These are phyloP conservation scores for Stercorarius parasiticus DNA, from an alignment of 2,113 vertebrate genomes.

Conservation along the genomic window DNA sequence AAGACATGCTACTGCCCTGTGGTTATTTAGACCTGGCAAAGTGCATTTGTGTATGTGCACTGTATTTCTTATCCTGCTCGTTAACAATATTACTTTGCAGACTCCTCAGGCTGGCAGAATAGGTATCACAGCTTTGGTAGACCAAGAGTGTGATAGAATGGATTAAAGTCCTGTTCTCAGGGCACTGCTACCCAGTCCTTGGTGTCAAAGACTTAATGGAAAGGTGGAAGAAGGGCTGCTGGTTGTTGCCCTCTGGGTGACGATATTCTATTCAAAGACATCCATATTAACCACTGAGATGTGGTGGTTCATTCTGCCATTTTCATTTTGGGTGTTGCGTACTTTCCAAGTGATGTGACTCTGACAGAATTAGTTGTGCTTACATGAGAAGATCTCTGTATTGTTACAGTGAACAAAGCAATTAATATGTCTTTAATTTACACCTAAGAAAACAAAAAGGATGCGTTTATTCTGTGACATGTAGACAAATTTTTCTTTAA, in stretches of 20 bases:
- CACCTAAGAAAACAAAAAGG: slow-evolving; percentile 77
- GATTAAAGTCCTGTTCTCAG: background rate
- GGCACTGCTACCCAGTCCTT: background rate
- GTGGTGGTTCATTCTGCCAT: background rate
- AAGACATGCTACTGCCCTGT: background rate
- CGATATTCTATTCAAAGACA: background rate
- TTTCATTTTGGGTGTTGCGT: background rate
- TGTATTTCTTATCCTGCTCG: background rate
- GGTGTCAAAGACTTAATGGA: background rate
- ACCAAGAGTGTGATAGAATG: background rate
- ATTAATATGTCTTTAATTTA: slow-evolving; percentile 85
- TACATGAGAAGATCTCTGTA: slow-evolving; percentile 42
- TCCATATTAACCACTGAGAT: background rate
- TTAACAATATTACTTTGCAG: background rate
- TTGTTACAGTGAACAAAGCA: slow-evolving; percentile 75
- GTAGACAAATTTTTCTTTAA: slow-evolving; percentile 78
- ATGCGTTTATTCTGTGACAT: slow-evolving; percentile 76
- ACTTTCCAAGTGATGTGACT: background rate
- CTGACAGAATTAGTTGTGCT: slow-evolving; percentile 38
- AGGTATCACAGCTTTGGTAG: background rate
- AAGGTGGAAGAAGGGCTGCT: background rate
- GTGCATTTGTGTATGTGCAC: background rate
- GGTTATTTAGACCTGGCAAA: background rate
- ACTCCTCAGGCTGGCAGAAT: background rate
- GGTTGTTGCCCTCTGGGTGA: background rate